Percentiles rank a stretch among this genome's conserved stretches.
Evolutionary conservation across 2,113 vertebrate genomes (phyloP).

Genomic region (Gyps fulvus): DNA sequence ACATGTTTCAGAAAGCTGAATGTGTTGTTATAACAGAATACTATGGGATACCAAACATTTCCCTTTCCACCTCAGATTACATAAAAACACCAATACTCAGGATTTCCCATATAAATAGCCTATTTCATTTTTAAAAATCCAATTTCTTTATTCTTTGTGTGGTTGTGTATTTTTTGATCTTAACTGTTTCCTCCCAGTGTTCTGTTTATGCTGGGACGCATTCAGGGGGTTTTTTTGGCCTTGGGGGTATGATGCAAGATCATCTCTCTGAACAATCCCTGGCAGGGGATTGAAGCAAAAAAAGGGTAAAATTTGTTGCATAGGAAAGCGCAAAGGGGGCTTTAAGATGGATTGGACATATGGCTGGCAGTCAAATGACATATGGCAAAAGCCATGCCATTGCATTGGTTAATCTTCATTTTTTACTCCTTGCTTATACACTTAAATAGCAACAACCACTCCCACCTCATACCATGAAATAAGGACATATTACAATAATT

Average conservation of each 20-base stretch:
- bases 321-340: not conserved
- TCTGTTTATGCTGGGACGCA: not conserved
- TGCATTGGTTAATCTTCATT: not conserved
- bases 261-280: not conserved
- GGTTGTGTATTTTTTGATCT: not conserved
- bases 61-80: not conserved
- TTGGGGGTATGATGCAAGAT: not conserved
- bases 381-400: not conserved
- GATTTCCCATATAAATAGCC: not conserved
- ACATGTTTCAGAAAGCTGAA: not conserved
- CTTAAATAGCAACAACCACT: not conserved
- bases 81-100: not conserved
- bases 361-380: not conserved
- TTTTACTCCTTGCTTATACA: not conserved
- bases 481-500: not conserved
- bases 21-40: not conserved
- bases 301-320: not conserved
- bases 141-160: not conserved
- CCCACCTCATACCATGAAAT: not conserved
- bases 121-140: not conserved
- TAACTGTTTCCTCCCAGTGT: not conserved
- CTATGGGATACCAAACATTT: not conserved
- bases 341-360: not conserved
- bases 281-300: not conserved
- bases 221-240: accelerated